Conservation (phyloP, 1,140 invertebrate genomes). For the Dendrolimus kikuchii region DNA sequence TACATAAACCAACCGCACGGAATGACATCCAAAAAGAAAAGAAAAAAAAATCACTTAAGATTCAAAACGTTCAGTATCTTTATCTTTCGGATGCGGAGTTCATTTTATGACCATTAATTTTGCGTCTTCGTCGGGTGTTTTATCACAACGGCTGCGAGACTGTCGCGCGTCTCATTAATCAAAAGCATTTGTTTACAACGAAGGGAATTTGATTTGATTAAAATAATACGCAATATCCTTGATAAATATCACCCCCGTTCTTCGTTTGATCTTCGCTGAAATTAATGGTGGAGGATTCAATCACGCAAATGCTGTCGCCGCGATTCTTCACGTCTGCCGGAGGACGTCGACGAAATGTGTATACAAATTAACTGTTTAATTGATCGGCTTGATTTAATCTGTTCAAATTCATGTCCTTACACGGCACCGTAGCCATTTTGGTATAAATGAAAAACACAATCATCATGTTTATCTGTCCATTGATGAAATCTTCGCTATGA, state of each 20-base stretch:
- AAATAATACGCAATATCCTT: conserved; percentile 73
- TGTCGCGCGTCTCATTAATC: conserved; percentile 71
- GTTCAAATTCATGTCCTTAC: no score
- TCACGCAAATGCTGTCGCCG: conserved; percentile 55
- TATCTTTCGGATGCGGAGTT: conserved; percentile 68
- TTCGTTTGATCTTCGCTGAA: conserved; percentile 68
- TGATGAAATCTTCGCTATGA: no score
- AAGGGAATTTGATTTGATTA: conserved; percentile 72
- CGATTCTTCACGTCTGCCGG: conserved; percentile 28
- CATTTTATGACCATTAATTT: conserved; percentile 72
- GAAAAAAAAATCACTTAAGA: conserved; percentile 65
- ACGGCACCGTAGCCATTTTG: no score
- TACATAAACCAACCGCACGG: conserved; percentile 55
- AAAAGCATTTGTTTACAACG: conserved; percentile 72
- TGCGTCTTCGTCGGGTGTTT: conserved; percentile 64
- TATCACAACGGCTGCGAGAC: conserved; percentile 61
- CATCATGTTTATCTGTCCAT: no score
- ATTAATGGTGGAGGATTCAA: conserved; percentile 70
- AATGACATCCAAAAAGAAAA: conserved; percentile 59
- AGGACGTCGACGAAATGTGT: conserved; percentile 1
- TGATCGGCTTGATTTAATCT: no score
- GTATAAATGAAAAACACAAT: no score
- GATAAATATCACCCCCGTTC: conserved; percentile 71
- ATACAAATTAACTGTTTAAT: not conserved
- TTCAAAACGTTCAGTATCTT: conserved; percentile 64